phyloP scores from a whole-genome alignment of 2,113 vertebrate species.

The Pogonocichla stellata region DNA sequence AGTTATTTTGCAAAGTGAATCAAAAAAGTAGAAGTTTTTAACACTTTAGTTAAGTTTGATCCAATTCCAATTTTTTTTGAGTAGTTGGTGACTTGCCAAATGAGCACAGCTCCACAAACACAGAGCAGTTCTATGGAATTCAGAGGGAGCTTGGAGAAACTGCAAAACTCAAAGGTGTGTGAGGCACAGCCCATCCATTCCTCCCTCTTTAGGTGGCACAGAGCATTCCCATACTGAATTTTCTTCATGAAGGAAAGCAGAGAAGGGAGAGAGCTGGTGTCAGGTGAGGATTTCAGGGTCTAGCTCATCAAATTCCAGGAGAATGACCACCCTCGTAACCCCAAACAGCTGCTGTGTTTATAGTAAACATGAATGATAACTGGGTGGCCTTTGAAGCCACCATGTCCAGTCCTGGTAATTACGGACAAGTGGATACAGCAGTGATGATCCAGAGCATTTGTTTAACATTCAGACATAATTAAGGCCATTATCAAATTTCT shows the following conservation, averaged over 20 bases:
- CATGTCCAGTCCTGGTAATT: slow-evolving; percentile 48
- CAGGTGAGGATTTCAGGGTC: slow-evolving; percentile 21
- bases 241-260: background rate
- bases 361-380: slow-evolving; percentile 64
- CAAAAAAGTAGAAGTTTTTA: background rate
- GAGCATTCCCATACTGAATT: background rate
- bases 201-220: background rate
- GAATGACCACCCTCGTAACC: slow-evolving; percentile 49
- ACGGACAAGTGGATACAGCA: slow-evolving; percentile 35
- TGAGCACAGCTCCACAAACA: background rate
- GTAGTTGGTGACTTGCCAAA: background rate
- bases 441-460: slow-evolving; percentile 16
- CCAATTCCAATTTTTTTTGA: background rate
- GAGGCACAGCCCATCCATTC: background rate
- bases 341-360: slow-evolving; percentile 66
- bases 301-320: slow-evolving; percentile 30
- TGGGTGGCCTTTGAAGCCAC: slow-evolving; percentile 69
- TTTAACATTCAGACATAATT: slow-evolving; percentile 52
- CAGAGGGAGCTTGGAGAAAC: background rate
- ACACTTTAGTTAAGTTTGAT: background rate
- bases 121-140: background rate
- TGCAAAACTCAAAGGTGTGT: background rate
- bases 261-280: background rate
- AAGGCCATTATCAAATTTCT: slow-evolving; percentile 63
- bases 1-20: background rate